phyloP scores from a whole-genome alignment of 2,113 vertebrate genomes.

The Odobenus rosmarus region DNA sequence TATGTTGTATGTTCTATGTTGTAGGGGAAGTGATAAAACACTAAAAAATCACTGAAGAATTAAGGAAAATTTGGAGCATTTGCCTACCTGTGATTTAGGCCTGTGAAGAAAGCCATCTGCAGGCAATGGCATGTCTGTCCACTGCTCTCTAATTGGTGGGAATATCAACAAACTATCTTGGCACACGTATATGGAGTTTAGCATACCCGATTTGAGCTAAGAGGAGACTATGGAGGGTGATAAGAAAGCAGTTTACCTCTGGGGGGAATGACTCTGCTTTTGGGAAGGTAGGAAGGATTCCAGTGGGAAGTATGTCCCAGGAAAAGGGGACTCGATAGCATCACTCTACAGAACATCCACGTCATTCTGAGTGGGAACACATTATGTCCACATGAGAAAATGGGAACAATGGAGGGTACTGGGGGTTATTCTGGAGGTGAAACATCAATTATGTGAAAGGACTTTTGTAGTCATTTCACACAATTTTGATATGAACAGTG shows the following conservation, averaged over 20 bases:
- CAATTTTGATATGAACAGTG: neutral
- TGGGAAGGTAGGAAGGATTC: neutral
- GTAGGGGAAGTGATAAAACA: neutral
- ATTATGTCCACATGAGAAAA: neutral
- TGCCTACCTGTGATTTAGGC: neutral
- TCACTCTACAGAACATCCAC: neutral
- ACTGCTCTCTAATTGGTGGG: neutral
- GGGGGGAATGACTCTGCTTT: neutral
- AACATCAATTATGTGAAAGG: neutral
- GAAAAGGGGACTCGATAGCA: neutral
- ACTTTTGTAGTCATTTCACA: neutral
- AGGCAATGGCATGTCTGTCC: neutral
- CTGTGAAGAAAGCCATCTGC: neutral
- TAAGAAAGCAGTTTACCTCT: neutral
- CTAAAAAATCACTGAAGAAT: neutral
- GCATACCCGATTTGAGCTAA: neutral
- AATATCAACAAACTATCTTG: neutral
- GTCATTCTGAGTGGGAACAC: neutral
- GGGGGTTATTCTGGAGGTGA: neutral
- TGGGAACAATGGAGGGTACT: neutral
- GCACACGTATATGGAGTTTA: neutral
- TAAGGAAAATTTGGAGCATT: neutral
- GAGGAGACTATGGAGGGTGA: neutral
- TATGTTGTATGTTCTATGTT: neutral
- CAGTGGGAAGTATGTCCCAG: neutral